Evolutionary conservation across 2,113 vertebrate species (phyloP).

Genomic region (Murina feae): DNA sequence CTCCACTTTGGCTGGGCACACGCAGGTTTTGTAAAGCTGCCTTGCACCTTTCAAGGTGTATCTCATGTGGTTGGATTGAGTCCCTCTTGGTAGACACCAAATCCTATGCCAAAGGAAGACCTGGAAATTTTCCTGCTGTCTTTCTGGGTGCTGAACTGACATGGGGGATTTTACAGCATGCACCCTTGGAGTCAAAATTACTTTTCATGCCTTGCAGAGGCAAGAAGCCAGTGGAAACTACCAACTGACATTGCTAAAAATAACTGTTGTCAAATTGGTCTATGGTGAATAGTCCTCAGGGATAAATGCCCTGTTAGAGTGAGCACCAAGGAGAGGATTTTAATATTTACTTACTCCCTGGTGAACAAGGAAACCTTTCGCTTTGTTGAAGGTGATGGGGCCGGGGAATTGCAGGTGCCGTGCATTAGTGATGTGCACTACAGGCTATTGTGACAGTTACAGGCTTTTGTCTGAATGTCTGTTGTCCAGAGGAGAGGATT

Average conservation of each 20-base stretch:
- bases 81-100: background rate
- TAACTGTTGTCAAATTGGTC: conserved; percentile 50
- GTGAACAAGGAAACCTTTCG: conserved; percentile 38
- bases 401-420: background rate
- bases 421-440: background rate
- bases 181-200: conserved; percentile 40
- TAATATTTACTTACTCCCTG: conserved; percentile 33
- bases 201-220: conserved; percentile 3
- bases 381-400: background rate
- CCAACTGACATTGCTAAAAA: conserved; percentile 18
- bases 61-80: background rate
- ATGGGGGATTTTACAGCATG: background rate
- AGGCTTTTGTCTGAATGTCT: background rate
- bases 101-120: background rate
- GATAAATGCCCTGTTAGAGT: conserved; percentile 33
- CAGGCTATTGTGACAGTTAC: background rate
- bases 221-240: background rate
- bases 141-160: background rate
- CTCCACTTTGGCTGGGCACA: background rate
- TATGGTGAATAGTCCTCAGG: conserved; percentile 38
- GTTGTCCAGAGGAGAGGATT: background rate
- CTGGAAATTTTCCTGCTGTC: background rate
- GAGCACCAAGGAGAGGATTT: background rate
- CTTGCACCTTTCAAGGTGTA: background rate
- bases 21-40: background rate